phyloP scores from a whole-genome alignment of 2,797 vertebrate species.

The Neosilurus hyrtlii region DNA sequence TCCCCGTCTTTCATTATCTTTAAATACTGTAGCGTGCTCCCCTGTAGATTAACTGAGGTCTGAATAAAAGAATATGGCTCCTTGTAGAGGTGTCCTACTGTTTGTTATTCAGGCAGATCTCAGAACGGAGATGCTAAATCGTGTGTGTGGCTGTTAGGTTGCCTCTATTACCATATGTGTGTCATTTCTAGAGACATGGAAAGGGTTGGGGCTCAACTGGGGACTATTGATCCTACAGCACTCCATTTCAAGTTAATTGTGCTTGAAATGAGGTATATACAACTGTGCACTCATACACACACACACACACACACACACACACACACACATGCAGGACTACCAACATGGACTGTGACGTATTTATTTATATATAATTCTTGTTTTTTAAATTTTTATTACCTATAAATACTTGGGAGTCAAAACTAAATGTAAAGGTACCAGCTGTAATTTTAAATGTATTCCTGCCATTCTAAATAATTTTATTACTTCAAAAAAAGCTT shows the following conservation, averaged over 20 bases:
- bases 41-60: slow-evolving; percentile 76
- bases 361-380: slow-evolving; percentile 19
- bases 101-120: slow-evolving; percentile 74
- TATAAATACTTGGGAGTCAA: slow-evolving; percentile 56
- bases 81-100: slow-evolving; percentile 67
- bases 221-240: slow-evolving; percentile 84
- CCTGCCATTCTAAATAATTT: not conserved
- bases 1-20: slow-evolving; percentile 67
- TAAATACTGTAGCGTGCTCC: slow-evolving; percentile 69
- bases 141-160: slow-evolving; percentile 78
- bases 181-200: slow-evolving; percentile 77
- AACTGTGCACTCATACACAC: slow-evolving; percentile 59
- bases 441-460: not conserved
- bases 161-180: slow-evolving; percentile 80
- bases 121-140: slow-evolving; percentile 76
- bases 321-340: slow-evolving; percentile 30
- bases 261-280: slow-evolving; percentile 83
- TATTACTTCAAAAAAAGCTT: not conserved
- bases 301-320: slow-evolving; percentile 55
- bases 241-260: slow-evolving; percentile 89
- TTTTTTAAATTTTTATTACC: no score
- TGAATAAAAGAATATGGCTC: slow-evolving; percentile 72
- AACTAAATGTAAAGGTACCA: slow-evolving; percentile 55
- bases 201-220: slow-evolving; percentile 77
- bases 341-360: slow-evolving; percentile 16